Evolutionary conservation across 2,797 vertebrate species (phyloP).

Genomic region (Botia kubotai): DNA sequence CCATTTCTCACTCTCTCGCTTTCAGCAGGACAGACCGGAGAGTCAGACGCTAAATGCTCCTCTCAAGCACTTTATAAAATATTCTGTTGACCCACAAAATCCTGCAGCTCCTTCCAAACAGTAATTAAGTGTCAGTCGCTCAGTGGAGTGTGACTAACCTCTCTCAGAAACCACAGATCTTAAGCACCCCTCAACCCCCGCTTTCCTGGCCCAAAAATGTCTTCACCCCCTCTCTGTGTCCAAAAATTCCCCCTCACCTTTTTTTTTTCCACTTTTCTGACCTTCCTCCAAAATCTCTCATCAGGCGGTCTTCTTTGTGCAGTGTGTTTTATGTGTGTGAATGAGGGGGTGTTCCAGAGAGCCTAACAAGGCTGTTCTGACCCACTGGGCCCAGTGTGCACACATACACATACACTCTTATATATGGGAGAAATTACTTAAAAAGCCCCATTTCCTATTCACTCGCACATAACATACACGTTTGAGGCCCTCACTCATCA

Average conservation of each 20-base stretch:
- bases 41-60: constrained; percentile 38
- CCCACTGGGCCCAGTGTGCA: constrained; percentile 16
- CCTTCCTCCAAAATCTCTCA: constrained; percentile 41
- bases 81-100: constrained; percentile 65
- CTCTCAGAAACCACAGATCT: constrained; percentile 51
- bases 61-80: constrained; percentile 62
- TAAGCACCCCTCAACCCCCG: constrained; percentile 13
- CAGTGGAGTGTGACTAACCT: constrained; percentile 61
- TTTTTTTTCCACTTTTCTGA: constrained; percentile 28
- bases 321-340: constrained; percentile 12
- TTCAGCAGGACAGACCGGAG: not conserved
- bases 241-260: constrained; percentile 44
- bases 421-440: constrained; percentile 14
- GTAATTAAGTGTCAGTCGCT: constrained; percentile 57
- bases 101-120: constrained; percentile 54
- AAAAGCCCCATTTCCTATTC: constrained; percentile 4
- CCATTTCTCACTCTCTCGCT: not conserved
- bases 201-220: constrained; percentile 45
- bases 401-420: constrained; percentile 10
- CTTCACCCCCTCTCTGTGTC: constrained; percentile 35
- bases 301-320: constrained; percentile 29
- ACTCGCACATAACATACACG: constrained; percentile 15
- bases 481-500: constrained; percentile 44
- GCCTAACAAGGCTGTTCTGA: constrained; percentile 44
- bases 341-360: constrained; percentile 17